phyloP scores from a whole-genome alignment of 2,888 invertebrate species.

The Eremobia ochroleuca region DNA sequence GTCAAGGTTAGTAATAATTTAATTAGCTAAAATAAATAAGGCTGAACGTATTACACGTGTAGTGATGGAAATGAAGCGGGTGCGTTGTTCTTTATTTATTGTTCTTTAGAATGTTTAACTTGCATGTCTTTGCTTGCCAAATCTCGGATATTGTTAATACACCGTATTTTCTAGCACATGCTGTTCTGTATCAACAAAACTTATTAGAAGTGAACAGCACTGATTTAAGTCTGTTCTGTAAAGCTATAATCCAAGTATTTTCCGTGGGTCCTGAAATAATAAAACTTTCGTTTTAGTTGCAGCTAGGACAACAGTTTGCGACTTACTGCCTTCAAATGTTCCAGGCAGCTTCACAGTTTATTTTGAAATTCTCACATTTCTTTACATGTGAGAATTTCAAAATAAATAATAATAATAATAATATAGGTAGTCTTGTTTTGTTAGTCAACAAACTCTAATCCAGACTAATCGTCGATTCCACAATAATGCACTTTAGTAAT shows the following conservation, averaged over 20 bases:
- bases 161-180: not conserved
- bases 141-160: slow-evolving; percentile 51
- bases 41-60: slow-evolving; percentile 39
- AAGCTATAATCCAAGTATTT: not conserved
- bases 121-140: slow-evolving; percentile 61
- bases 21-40: slow-evolving; percentile 54
- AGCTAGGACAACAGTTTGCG: not conserved
- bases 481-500: slow-evolving; percentile 50
- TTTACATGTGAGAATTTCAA: too few relatives aligned
- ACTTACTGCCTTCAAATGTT: not conserved
- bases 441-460: slow-evolving; percentile 13
- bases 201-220: not conserved
- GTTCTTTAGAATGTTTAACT: slow-evolving; percentile 57
- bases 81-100: slow-evolving; percentile 50
- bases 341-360: not conserved
- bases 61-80: slow-evolving; percentile 50
- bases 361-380: slow-evolving; percentile 3
- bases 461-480: slow-evolving; percentile 39
- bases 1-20: slow-evolving; percentile 53
- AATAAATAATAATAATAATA: too few relatives aligned
- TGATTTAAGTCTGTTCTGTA: not conserved
- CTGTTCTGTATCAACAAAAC: not conserved
- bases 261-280: not conserved
- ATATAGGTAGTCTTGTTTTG: slow-evolving; percentile 25
- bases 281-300: not conserved